A percentile compares a stretch with the other conserved stretches of the same genome.
These are phyloP conservation scores for Bettongia penicillata DNA, from an alignment of 2,113 vertebrate genomes.

Conservation along the genomic window DNA sequence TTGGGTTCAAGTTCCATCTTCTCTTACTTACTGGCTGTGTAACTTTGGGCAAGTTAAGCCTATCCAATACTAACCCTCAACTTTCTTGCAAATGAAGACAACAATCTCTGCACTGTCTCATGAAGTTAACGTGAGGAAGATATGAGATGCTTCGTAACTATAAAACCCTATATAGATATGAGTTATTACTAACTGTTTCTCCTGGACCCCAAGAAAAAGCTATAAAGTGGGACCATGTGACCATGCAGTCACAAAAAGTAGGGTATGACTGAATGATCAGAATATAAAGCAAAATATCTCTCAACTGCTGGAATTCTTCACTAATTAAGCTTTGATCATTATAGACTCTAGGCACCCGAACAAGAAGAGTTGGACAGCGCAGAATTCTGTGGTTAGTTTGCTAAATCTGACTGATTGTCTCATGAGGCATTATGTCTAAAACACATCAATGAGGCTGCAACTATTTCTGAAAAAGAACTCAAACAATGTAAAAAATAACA, in stretches of 20 bases:
- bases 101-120: background rate
- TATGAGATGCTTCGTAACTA: background rate
- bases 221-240: background rate
- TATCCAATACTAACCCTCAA: background rate
- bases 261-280: background rate
- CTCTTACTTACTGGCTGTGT: background rate
- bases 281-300: background rate
- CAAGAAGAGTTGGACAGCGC: background rate
- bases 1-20: too few species aligned
- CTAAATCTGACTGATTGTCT: background rate
- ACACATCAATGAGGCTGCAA: background rate
- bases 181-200: background rate
- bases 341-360: background rate
- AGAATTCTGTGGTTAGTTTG: background rate
- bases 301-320: background rate
- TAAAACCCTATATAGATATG: background rate
- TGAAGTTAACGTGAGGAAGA: background rate
- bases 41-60: background rate
- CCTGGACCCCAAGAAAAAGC: background rate
- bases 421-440: background rate
- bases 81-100: background rate
- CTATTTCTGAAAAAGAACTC: background rate
- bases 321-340: background rate
- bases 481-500: background rate
- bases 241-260: too few species aligned